Conservation (phyloP, 2,113 vertebrate species). For the Pimephales promelas region DNA sequence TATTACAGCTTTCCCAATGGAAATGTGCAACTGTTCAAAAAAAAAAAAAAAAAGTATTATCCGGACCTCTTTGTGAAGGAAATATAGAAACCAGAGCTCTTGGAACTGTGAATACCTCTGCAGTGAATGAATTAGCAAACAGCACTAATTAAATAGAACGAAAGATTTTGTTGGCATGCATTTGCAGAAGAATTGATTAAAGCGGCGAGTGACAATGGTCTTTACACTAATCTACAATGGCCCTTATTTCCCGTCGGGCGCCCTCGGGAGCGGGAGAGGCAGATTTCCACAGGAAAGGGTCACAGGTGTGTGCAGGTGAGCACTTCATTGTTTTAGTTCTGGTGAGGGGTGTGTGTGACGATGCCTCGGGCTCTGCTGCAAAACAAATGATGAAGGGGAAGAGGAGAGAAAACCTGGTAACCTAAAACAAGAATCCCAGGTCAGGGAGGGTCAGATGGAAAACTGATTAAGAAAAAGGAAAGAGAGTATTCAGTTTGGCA, state of each 20-base stretch:
- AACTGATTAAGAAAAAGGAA: constrained; percentile 54
- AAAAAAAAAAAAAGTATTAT: too few species aligned
- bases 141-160: not conserved
- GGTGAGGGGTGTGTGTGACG: constrained; percentile 5
- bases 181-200: not conserved
- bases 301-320: constrained; percentile 79
- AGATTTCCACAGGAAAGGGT: constrained; percentile 67
- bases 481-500: constrained; percentile 59
- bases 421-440: constrained; percentile 65
- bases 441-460: constrained; percentile 62
- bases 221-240: constrained; percentile 58
- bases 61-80: too few species aligned
- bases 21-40: too few species aligned
- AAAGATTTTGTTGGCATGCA: not conserved
- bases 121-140: not conserved
- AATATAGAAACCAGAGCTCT: too few species aligned
- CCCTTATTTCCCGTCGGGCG: constrained; percentile 37
- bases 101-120: too few species aligned
- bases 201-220: constrained; percentile 65
- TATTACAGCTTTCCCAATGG: too few species aligned
- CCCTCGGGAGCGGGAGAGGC: constrained; percentile 51
- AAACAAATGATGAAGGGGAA: constrained; percentile 60
- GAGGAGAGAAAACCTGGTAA: constrained; percentile 58
- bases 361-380: constrained; percentile 55
- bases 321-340: constrained; percentile 34